Evolutionary conservation across 2,888 invertebrate species (phyloP).

Genomic region (Erannis defoliaria): DNA sequence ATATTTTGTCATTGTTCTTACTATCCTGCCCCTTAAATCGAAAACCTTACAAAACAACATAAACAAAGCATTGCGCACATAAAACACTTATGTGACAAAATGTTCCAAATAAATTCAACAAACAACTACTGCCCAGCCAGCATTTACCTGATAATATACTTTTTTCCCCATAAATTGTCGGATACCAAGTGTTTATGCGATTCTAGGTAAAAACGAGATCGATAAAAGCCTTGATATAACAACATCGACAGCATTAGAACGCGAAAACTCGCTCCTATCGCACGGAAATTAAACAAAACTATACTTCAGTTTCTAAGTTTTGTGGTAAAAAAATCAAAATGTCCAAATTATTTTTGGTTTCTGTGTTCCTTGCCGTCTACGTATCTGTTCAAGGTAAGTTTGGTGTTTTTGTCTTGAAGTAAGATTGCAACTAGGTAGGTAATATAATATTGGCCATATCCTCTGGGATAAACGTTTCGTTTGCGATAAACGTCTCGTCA

Average conservation of each 20-base stretch:
- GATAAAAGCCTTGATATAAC: slow-evolving; percentile 49
- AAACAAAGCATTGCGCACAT: slow-evolving; percentile 31
- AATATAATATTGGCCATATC: no score
- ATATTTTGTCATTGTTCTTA: no score
- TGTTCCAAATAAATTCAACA: slow-evolving; percentile 37
- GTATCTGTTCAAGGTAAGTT: slow-evolving; percentile 23
- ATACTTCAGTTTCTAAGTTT: slow-evolving; percentile 11
- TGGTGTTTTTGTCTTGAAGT: background rate
- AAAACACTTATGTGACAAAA: slow-evolving; percentile 38
- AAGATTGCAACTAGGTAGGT: no score
- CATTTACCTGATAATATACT: slow-evolving; percentile 30
- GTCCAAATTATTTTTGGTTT: slow-evolving; percentile 26
- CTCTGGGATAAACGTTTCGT: no score
- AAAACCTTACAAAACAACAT: slow-evolving; percentile 24
- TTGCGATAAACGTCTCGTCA: no score
- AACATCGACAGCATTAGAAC: slow-evolving; percentile 39
- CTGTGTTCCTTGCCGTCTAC: slow-evolving; percentile 24
- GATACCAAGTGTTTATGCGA: slow-evolving; percentile 33
- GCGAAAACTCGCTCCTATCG: slow-evolving; percentile 34
- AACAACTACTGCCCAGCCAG: slow-evolving; percentile 17
- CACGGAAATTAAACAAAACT: slow-evolving; percentile 23
- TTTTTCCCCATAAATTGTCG: slow-evolving; percentile 38
- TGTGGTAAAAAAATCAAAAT: slow-evolving; percentile 32
- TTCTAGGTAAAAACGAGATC: slow-evolving; percentile 36
- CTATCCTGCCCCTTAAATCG: slow-evolving; percentile 15